phyloP scores from a whole-genome alignment of 2,113 vertebrate genomes.

The Atlantisia rogersi region DNA sequence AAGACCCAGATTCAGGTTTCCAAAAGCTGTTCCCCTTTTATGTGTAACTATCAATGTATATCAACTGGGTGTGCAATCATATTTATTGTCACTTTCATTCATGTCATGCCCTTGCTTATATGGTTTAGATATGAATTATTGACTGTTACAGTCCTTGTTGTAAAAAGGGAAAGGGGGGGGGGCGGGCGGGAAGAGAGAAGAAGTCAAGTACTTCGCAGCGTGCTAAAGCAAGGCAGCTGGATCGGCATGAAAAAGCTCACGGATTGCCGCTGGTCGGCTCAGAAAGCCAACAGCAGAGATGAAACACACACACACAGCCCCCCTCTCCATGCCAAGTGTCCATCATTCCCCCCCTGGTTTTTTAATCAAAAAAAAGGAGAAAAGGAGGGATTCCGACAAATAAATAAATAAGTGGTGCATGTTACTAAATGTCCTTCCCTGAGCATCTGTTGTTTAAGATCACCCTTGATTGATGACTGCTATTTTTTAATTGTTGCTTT shows the following conservation, averaged over 20 bases:
- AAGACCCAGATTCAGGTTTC: not conserved
- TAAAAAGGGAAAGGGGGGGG: slow-evolving; percentile 31
- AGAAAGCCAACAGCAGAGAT: not conserved
- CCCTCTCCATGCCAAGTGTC: accelerated
- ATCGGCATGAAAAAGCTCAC: not conserved
- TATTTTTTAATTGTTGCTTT: slow-evolving; percentile 86
- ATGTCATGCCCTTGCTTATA: slow-evolving; percentile 81
- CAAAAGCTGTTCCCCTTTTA: slow-evolving; percentile 61
- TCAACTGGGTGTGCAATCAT: slow-evolving; percentile 78
- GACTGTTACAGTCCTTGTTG: slow-evolving; percentile 75
- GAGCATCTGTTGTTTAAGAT: slow-evolving; percentile 80
- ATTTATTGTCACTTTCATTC: slow-evolving; percentile 84
- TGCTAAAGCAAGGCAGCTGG: slow-evolving; percentile 20
- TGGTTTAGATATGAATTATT: slow-evolving; percentile 81
- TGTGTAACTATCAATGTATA: slow-evolving; percentile 79
- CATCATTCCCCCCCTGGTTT: not conserved
- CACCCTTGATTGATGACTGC: slow-evolving; percentile 80
- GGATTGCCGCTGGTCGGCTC: not conserved
- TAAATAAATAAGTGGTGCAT: slow-evolving; percentile 69
- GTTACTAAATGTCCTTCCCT: slow-evolving; percentile 71
- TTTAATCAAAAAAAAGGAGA: not conserved
- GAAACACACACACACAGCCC: not conserved
- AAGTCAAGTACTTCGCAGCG: slow-evolving; percentile 51
- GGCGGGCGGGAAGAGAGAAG: not conserved
- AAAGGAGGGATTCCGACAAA: slow-evolving; percentile 13